Evolutionary conservation across 1,140 invertebrate genomes (phyloP).

Genomic region (Psix sp.): DNA sequence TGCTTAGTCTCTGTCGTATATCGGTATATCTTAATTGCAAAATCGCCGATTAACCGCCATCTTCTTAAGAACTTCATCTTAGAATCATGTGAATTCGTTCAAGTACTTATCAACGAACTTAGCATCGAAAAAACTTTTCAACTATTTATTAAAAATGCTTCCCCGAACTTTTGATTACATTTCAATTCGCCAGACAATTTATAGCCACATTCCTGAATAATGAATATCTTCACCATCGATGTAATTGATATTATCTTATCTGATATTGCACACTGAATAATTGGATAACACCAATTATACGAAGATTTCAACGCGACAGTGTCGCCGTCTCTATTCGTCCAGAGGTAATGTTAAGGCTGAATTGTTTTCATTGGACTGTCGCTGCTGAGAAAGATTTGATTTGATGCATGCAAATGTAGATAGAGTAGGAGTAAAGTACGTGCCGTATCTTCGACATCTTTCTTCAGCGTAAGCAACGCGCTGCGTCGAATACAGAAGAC

Average conservation of each 20-base stretch:
- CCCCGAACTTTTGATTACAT: no score
- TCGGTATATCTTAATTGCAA: conserved; percentile 19
- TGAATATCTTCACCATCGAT: no score
- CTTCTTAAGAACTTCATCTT: not conserved
- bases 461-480: conserved; percentile 33
- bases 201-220: no score
- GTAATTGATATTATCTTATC: no score
- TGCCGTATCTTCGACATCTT: conserved; percentile 68
- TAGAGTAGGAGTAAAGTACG: conserved; percentile 71
- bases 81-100: no score
- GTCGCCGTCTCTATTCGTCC: conserved; percentile 46
- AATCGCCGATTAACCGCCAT: conserved; percentile 11
- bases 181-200: no score
- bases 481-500: conserved; percentile 38
- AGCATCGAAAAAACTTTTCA: no score
- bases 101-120: no score
- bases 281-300: conserved; percentile 41
- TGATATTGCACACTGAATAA: conserved; percentile 18
- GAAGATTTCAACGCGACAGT: conserved; percentile 4
- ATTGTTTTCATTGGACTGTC: conserved; percentile 50
- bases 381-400: conserved; percentile 57
- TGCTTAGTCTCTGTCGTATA: conserved; percentile 24
- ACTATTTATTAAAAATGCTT: no score
- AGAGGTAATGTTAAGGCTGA: conserved; percentile 48
- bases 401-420: conserved; percentile 73